Evolutionary conservation across 2,797 vertebrate genomes (phyloP).

Genomic region (Myotis findleyi): DNA sequence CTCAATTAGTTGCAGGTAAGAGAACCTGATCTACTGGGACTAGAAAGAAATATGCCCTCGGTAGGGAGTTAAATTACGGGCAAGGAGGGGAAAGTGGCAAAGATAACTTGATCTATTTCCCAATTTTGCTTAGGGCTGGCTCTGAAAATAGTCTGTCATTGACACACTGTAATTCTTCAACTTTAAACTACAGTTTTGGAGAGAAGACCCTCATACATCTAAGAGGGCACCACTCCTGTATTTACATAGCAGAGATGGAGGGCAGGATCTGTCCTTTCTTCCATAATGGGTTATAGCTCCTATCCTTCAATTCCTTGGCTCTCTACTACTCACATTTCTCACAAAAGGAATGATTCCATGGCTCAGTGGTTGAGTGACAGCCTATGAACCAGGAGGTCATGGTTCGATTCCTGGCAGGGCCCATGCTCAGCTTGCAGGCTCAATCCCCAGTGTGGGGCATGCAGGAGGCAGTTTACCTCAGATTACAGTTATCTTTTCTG

Average conservation of each 20-base stretch:
- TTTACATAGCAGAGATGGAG: background rate
- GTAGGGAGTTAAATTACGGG: background rate
- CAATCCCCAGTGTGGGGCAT: background rate
- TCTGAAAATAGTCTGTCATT: background rate
- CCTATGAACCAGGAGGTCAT: background rate
- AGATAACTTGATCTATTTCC: background rate
- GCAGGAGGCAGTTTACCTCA: background rate
- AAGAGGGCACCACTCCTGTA: background rate
- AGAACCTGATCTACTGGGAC: background rate
- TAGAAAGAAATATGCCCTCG: background rate
- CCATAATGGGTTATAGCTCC: background rate
- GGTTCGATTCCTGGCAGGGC: background rate
- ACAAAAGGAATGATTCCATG: background rate
- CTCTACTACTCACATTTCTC: background rate
- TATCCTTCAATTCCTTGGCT: background rate
- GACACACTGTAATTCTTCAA: background rate
- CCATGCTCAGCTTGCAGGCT: background rate
- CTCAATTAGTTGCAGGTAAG: slow-evolving; percentile 40
- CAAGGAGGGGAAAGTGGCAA: background rate
- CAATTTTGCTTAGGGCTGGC: background rate
- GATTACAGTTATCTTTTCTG: background rate
- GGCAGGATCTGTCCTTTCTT: background rate
- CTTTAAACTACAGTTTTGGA: background rate
- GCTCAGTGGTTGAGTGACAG: background rate
- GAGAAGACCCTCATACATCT: background rate